Conservation (phyloP, 2,113 vertebrate genomes). For the Athene cunicularia region DNA sequence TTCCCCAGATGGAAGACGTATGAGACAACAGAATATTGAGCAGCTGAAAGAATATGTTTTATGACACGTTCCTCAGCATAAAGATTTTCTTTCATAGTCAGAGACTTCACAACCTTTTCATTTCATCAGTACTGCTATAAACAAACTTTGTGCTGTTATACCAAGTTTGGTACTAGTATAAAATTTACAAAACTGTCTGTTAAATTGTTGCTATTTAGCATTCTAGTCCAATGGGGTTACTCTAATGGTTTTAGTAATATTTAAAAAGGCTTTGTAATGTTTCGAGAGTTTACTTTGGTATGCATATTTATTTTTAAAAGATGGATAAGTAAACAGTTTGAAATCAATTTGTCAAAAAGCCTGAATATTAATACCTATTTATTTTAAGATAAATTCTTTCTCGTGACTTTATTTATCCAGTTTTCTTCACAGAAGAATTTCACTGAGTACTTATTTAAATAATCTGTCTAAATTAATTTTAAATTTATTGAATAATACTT, state of each 20-base stretch:
- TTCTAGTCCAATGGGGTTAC: neutral
- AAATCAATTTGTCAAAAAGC: neutral
- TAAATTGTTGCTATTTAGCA: neutral
- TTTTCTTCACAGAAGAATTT: neutral
- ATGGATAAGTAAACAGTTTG: neutral
- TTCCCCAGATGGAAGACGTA: neutral
- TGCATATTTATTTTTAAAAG: neutral
- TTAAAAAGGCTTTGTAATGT: fast-evolving
- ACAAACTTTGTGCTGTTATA: neutral
- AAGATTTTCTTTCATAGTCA: neutral
- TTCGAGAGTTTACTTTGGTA: neutral
- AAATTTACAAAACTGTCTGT: neutral
- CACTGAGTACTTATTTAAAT: neutral
- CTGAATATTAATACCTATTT: neutral
- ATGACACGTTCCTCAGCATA: no score
- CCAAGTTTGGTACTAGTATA: neutral
- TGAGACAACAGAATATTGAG: neutral
- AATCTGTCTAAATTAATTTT: neutral
- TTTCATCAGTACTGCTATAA: neutral
- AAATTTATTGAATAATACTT: neutral
- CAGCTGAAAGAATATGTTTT: neutral
- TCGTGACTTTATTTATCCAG: neutral
- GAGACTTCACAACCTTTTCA: neutral
- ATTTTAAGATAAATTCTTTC: neutral
- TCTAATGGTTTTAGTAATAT: neutral